phyloP scores from a whole-genome alignment of 2,113 vertebrate species.

The Sorex fumeus region DNA sequence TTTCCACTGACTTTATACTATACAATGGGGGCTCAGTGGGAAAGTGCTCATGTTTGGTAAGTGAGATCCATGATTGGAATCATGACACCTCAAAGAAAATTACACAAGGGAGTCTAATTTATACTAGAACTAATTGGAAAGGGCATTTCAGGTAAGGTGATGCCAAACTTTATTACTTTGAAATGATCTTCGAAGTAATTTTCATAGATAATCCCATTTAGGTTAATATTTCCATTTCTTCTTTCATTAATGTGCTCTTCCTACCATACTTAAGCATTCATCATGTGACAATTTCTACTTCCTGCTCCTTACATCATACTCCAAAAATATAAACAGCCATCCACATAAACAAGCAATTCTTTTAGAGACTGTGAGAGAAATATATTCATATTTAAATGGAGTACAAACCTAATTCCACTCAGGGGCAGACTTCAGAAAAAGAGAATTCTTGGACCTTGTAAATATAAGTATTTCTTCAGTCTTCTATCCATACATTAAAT shows the following conservation, averaged over 20 bases:
- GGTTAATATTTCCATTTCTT: background rate
- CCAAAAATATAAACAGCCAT: constrained; percentile 9
- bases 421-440: background rate
- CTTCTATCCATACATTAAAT: background rate
- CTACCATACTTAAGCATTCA: background rate
- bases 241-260: background rate
- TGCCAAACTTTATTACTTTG: background rate
- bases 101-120: background rate
- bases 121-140: background rate
- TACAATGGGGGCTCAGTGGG: no score
- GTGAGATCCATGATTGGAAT: no score
- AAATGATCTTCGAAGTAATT: constrained; percentile 1
- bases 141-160: background rate
- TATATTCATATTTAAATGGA: background rate
- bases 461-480: background rate
- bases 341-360: background rate
- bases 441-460: background rate
- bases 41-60: no score
- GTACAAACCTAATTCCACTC: background rate
- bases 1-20: background rate
- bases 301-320: background rate
- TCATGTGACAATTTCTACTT: background rate
- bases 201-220: background rate
- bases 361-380: background rate
- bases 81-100: no score